Percentiles rank a stretch among this genome's conserved stretches.
These are phyloP conservation scores for Bergia sp. DNA, from an alignment of 92 coral and sea anemone genomes.

Conservation along the genomic window DNA sequence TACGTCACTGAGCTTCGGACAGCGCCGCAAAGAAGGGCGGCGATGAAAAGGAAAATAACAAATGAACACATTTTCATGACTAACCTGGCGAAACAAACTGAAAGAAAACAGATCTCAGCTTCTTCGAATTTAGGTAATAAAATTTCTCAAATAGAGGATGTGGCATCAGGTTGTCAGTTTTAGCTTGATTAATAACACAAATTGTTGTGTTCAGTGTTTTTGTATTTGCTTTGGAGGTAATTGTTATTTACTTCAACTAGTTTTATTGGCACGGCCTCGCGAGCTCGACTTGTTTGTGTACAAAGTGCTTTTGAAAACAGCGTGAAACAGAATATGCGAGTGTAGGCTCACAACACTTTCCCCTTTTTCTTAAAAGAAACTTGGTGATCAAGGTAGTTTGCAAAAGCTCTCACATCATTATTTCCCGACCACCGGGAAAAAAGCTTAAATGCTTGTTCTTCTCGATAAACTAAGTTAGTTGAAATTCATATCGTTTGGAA, in stretches of 20 bases:
- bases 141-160: not conserved
- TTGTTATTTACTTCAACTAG: not conserved
- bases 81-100: not conserved
- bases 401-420: too few species aligned
- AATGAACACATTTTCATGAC: not conserved
- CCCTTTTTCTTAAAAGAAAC: not conserved
- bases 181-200: conserved; percentile 7
- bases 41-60: not conserved
- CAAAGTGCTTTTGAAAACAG: not conserved
- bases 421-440: not conserved
- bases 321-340: not conserved
- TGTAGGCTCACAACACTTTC: not conserved
- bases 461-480: not conserved
- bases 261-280: not conserved
- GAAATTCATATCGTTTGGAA: not conserved
- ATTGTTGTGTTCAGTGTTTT: not conserved
- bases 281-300: not conserved
- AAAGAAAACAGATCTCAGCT: not conserved
- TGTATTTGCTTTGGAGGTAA: not conserved
- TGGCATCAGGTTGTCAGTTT: not conserved
- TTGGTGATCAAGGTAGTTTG: not conserved
- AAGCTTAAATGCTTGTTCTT: too few species aligned
- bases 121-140: not conserved
- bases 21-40: not conserved
- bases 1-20: conserved; percentile 18